Conservation (phyloP, 1,140 invertebrate genomes). For the Pygmarrhopalites habei region DNA sequence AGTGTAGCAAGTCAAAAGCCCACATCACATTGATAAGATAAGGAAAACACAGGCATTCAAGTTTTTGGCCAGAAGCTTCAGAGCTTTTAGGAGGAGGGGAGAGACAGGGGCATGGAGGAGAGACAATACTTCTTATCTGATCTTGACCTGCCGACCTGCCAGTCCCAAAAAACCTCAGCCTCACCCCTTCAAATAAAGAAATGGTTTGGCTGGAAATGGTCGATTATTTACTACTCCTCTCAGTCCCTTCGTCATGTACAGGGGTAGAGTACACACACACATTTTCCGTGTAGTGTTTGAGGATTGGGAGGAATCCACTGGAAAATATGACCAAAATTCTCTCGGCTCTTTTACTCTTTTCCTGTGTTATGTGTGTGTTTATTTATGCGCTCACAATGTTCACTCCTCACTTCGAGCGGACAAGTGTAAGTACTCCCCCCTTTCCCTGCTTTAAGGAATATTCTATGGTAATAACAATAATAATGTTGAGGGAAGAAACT, state of each 20-base stretch:
- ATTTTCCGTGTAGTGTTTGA: too few relatives aligned
- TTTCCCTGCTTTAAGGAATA: too few relatives aligned
- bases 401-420: too few relatives aligned
- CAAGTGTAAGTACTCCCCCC: too few relatives aligned
- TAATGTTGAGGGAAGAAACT: not conserved
- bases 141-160: conserved; percentile 17
- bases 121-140: conserved; percentile 22
- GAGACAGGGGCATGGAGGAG: not conserved
- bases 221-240: not conserved
- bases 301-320: too few relatives aligned
- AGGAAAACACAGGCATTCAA: conserved; percentile 6
- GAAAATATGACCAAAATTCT: too few relatives aligned
- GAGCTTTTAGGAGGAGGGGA: not conserved
- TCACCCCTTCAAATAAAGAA: conserved; percentile 11
- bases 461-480: not conserved
- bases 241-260: too few relatives aligned
- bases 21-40: not conserved
- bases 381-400: too few relatives aligned
- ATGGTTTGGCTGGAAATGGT: not conserved
- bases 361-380: too few relatives aligned
- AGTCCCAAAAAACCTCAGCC: conserved; percentile 1
- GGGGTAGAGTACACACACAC: too few relatives aligned
- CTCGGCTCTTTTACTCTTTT: too few relatives aligned
- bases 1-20: not conserved
- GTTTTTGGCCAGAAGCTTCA: not conserved